Base-by-base conservation (phyloP, 2,888 invertebrate species). In the Venusia cambrica region DNA sequence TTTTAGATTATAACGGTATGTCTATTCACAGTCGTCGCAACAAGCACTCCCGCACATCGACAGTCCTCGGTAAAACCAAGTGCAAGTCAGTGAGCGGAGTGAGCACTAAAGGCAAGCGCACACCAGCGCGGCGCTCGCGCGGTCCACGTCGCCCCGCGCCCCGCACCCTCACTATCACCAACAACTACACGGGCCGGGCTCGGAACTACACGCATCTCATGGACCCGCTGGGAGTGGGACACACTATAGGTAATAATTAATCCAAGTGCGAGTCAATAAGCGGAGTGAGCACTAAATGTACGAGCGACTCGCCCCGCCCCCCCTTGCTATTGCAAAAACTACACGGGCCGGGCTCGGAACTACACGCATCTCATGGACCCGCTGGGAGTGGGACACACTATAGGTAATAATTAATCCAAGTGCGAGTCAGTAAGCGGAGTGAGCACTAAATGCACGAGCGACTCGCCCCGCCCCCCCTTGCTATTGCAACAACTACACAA, bases 21-120 rank as follows among this genome's bases (percentile, higher is more conserved):
- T 26, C n/a, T 14, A 8, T 12, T 14, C 55, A 0, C 56, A 80
- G 83, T 19, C 40, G 40, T 22, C 72, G 81, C 2, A 76, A 48
- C 49, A 81, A 80, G 38, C 81, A 72, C 32, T 61, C 73, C 0
- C 75, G 80, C 1, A 18, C 59, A 5, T 6, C 21, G 1, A 20
- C 60, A 5, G n/a, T 28, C 2, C 43, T 65, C 7, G 55, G 59
- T 54, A 77, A 74, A 49, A 53, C 71, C 3, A 38, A 38, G 5
- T 44, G 54, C 8, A 60, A 62, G 40, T 53, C 59, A 26, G 51
- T 52, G 34, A 25, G 38, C 21, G 57, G 55, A 2, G 34, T 38
- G 18, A 54, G 60, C 29, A 48, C 39, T 5, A 60, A 59, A 39
- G 66, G 67, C 51, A 65, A 55, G 54, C 62, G 63, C 14, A 48